phyloP scores from a whole-genome alignment of 2,113 vertebrate species.

The Cathartes aura region DNA sequence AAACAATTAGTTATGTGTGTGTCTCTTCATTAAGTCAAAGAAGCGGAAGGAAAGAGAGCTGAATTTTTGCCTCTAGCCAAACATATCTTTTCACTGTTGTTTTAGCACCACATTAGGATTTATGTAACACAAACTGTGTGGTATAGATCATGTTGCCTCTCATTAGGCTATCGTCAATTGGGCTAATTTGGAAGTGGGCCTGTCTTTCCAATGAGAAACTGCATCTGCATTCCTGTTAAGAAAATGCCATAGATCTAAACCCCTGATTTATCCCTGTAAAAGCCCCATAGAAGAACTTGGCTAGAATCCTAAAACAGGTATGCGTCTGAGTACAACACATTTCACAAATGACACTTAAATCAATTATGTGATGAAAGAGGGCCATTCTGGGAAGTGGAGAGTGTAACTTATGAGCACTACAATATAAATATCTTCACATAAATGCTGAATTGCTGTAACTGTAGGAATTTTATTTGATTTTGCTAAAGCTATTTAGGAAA shows the following conservation, averaged over 20 bases:
- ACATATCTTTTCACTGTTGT: background rate
- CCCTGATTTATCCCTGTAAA: background rate
- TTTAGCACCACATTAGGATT: background rate
- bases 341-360: background rate
- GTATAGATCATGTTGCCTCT: background rate
- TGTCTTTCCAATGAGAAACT: background rate
- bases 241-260: background rate
- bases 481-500: background rate
- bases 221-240: background rate
- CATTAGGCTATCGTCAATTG: accelerated
- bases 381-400: background rate
- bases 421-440: background rate
- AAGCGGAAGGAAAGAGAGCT: background rate
- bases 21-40: background rate
- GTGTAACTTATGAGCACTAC: background rate
- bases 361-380: background rate
- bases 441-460: background rate
- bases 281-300: background rate
- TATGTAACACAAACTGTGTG: background rate
- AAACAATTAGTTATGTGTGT: background rate
- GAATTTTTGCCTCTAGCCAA: background rate
- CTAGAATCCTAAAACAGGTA: background rate
- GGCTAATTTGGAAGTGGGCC: background rate
- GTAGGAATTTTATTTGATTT: background rate
- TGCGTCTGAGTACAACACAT: background rate